Evolutionary conservation across 2,888 invertebrate genomes (phyloP).

Genomic region (Osedax frankpressi): DNA sequence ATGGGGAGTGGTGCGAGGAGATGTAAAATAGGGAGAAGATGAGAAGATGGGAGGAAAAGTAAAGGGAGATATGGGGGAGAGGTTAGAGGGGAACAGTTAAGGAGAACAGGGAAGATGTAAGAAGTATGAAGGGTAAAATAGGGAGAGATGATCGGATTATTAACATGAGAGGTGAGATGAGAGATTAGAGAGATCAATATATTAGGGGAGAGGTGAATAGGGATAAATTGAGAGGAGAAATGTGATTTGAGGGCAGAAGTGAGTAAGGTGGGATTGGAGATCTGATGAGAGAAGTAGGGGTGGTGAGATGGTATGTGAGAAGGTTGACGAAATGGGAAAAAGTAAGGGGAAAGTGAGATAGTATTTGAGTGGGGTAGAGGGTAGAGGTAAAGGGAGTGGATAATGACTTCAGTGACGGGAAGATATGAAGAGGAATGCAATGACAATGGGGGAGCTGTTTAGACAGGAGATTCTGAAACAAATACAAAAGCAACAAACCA

Average conservation of each 20-base stretch:
- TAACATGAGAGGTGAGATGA: not conserved
- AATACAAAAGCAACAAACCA: too few relatives aligned
- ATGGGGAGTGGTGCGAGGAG: too few relatives aligned
- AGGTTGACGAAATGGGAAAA: too few relatives aligned
- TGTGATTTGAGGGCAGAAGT: not conserved
- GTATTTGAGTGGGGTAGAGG: too few relatives aligned
- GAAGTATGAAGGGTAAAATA: not conserved
- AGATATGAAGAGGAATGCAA: too few relatives aligned
- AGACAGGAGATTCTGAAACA: too few relatives aligned
- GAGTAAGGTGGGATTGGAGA: not conserved
- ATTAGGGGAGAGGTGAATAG: not conserved
- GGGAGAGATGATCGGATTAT: not conserved
- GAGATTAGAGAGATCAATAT: not conserved
- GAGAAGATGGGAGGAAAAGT: not conserved
- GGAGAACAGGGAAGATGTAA: not conserved
- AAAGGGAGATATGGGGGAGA: not conserved
- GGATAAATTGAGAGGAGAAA: not conserved
- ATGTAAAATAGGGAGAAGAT: not conserved
- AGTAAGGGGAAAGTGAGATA: too few relatives aligned
- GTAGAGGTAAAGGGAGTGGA: too few relatives aligned
- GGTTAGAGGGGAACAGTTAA: not conserved
- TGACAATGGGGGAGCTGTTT: too few relatives aligned
- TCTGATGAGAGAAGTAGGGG: not conserved
- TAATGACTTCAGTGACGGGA: too few relatives aligned
- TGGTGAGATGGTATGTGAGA: not conserved